phyloP scores from a whole-genome alignment of 2,113 vertebrate genomes.

The Alectura lathami region DNA sequence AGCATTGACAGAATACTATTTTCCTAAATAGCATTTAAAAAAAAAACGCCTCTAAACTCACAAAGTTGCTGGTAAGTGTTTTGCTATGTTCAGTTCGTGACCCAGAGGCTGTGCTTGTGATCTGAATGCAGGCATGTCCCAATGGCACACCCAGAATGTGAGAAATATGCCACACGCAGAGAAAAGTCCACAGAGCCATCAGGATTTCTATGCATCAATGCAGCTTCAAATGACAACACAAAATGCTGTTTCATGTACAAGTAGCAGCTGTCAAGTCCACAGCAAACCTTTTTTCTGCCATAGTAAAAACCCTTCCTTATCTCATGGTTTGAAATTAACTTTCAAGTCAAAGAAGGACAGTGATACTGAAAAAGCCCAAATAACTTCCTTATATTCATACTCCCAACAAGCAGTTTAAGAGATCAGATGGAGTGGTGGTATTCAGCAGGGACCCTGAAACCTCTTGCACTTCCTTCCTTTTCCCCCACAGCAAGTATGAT shows the following conservation, averaged over 20 bases:
- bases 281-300: neutral
- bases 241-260: neutral
- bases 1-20: neutral
- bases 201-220: neutral
- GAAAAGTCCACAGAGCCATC: neutral
- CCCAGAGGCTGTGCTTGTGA: neutral
- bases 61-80: neutral
- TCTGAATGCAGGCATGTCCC: neutral
- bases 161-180: neutral
- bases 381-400: neutral
- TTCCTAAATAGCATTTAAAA: neutral
- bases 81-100: neutral
- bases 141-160: neutral
- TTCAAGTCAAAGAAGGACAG: neutral
- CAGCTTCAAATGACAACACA: neutral
- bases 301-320: neutral
- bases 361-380: neutral
- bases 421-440: neutral
- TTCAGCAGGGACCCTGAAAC: neutral
- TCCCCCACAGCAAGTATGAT: neutral
- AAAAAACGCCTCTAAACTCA: neutral
- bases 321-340: neutral
- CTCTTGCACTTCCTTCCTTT: neutral
- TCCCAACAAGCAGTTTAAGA: neutral
- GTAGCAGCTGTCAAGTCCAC: neutral